Evolutionary conservation across 2,797 vertebrate species (phyloP), one percentile per base, ranked within the genome.

Genomic region (Cirrhinus mrigala): DNA sequence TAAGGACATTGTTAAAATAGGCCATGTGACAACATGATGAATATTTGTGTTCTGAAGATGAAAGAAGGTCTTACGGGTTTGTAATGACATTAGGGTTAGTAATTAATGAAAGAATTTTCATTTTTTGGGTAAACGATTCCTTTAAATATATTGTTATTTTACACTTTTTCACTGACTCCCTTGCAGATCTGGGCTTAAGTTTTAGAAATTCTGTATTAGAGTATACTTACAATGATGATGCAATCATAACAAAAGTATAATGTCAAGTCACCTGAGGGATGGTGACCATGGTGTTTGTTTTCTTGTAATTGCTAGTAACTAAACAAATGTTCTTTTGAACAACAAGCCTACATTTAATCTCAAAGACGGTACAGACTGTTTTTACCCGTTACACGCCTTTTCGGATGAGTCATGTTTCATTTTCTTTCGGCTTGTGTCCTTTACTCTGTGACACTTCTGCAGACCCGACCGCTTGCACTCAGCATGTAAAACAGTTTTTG

Each of bases 401-500:
- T 66, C 5, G 6, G 73, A 54, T 84, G 73, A 84, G 73, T 77
- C 82, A 77, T 29, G 60, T 84, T 69, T 84, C 22, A 77, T 77
- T 69, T 69, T 22, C n/a, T 78, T 60, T 60, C 20, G 1, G 27
- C 37, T 68, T 64, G 20, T 54, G 73, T 54, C 48, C 82, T 84
- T 64, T 69, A 46, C 33, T 54, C 48, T n/a, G 48, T 77, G 74
- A 66, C 71, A 66, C 71, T 62, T 54, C 50, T 37, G 54, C 60
- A 52, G 58, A 84, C 82, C 62, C 1, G 29, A 16, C 50, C 3
- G 50, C 52, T 69, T 70, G 52, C 64, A 40, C 74, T 62, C 86
- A 58, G 78, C 70, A 87, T 87, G 70, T 79, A 68, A 68, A 68
- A 71, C 64, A 73, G 78, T 75, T 81, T 82, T 81, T 77, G 82